Evolutionary conservation across 2,888 invertebrate genomes (phyloP), one percentile per base, ranked within the genome.

Genomic region (Calameuta idolon): DNA sequence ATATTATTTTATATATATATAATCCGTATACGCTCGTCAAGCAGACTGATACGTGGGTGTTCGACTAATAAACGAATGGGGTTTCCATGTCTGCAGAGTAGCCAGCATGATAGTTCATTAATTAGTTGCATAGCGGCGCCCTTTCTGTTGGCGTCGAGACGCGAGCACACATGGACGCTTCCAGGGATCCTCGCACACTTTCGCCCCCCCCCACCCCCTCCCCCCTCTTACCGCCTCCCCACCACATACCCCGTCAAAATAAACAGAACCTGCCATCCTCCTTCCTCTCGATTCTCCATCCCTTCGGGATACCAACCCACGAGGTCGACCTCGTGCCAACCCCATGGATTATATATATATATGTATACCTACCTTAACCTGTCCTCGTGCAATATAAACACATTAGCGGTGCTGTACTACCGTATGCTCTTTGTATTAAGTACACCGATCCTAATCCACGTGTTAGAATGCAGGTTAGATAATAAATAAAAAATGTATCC

Each of bases 41-140:
- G 9, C 55, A 55, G 55, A 55, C 55, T 23, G 12, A 71, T 71
- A 71, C 31, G 71, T 71, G 71, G 71, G 31, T 69, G 73, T 79
- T 74, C 69, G 34, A 69, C 82, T 85, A 85, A 85, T 86, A 87
- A 86, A 84, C 83, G 83, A 86, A 87, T 86, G 85, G 85, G 80
- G 82, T 86, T 87, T 87, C 79, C 85, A 82, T 85, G 86, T 87
- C 78, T 79, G 77, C 78, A 75, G 74, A 81, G 80, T 81, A 79
- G 79, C 76, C 79, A 77, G 78, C 75, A 77, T 77, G 75, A 75
- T 75, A 77, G 77, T 77, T 77, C 77, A 77, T 78, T 83, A 83
- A 83, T 81, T 81, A 83, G 80, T 81, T 81, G 79, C 77, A 69
- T 75, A 37, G 81, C 79, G 81, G 78, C 79, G 76, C 83, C 80